Percentiles rank a stretch among this genome's conserved stretches.
Evolutionary conservation across 2,113 vertebrate species (phyloP).

Genomic region (Cyanoramphus novaezelandiae): DNA sequence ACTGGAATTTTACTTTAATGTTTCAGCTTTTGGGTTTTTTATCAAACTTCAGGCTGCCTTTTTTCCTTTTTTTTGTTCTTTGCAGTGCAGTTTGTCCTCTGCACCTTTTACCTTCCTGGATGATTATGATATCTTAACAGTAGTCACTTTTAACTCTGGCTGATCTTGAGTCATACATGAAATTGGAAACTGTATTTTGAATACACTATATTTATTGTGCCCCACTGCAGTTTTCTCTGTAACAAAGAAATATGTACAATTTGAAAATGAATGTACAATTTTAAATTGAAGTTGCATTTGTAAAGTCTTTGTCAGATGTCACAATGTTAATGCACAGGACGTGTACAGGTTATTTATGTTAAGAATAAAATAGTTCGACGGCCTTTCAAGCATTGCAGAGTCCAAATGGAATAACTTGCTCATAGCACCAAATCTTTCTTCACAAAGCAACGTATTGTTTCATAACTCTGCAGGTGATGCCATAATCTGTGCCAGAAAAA

Average conservation of each 20-base stretch:
- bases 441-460: slow-evolving; percentile 40
- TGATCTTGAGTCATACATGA: slow-evolving; percentile 47
- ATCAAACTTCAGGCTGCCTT: not conserved
- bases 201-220: slow-evolving; percentile 74
- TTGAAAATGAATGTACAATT: slow-evolving; percentile 73
- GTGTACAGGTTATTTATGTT: slow-evolving; percentile 74
- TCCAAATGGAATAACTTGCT: slow-evolving; percentile 40
- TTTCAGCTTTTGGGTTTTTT: slow-evolving; percentile 69
- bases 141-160: slow-evolving; percentile 61
- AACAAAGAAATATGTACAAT: slow-evolving; percentile 70
- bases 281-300: slow-evolving; percentile 67
- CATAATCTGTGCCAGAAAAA: slow-evolving; percentile 39
- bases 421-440: slow-evolving; percentile 43
- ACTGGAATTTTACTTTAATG: slow-evolving; percentile 75
- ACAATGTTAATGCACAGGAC: slow-evolving; percentile 60
- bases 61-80: not conserved
- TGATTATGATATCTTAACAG: slow-evolving; percentile 41
- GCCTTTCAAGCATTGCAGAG: slow-evolving; percentile 59
- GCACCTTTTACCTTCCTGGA: slow-evolving; percentile 58
- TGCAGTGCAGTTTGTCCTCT: slow-evolving; percentile 49
- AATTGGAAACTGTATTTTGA: slow-evolving; percentile 64
- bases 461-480: slow-evolving; percentile 17
- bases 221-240: slow-evolving; percentile 63
- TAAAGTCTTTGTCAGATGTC: slow-evolving; percentile 66
- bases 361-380: slow-evolving; percentile 62